Conservation (phyloP, 2,888 invertebrate genomes). For the Tetrapedia diversipes region DNA sequence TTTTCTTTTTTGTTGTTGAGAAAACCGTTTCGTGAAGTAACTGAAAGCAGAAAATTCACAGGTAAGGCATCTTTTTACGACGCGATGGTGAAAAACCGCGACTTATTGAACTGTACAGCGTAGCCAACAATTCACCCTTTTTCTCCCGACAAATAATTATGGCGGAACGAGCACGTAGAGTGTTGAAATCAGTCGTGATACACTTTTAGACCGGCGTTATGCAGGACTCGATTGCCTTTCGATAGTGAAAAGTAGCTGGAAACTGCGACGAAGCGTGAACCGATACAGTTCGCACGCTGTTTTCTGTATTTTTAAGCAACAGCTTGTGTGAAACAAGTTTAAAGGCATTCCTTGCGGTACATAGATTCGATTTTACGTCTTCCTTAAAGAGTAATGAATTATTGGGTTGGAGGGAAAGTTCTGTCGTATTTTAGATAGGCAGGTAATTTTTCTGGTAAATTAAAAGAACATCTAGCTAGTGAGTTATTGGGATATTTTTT, state of each 20-base stretch:
- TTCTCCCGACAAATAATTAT: slow-evolving; percentile 28
- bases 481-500: too few species aligned
- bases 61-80: background rate
- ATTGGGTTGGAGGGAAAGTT: too few species aligned
- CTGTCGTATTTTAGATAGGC: too few species aligned
- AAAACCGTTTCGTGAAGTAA: too few species aligned
- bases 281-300: slow-evolving; percentile 1
- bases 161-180: slow-evolving; percentile 19
- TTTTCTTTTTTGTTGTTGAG: too few species aligned
- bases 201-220: slow-evolving; percentile 23
- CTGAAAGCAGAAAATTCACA: too few species aligned
- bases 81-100: background rate
- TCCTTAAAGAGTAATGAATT: too few species aligned
- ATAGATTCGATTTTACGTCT: background rate
- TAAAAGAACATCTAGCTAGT: too few species aligned
- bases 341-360: background rate
- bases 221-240: slow-evolving; percentile 37
- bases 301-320: slow-evolving; percentile 7
- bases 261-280: slow-evolving; percentile 27
- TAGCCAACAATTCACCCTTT: slow-evolving; percentile 9
- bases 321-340: background rate
- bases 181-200: slow-evolving; percentile 32
- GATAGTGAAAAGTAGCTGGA: slow-evolving; percentile 41
- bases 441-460: too few species aligned
- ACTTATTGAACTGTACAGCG: background rate